phyloP scores from a whole-genome alignment of 2,888 invertebrate species.

The Trypoxylon attenuatum region DNA sequence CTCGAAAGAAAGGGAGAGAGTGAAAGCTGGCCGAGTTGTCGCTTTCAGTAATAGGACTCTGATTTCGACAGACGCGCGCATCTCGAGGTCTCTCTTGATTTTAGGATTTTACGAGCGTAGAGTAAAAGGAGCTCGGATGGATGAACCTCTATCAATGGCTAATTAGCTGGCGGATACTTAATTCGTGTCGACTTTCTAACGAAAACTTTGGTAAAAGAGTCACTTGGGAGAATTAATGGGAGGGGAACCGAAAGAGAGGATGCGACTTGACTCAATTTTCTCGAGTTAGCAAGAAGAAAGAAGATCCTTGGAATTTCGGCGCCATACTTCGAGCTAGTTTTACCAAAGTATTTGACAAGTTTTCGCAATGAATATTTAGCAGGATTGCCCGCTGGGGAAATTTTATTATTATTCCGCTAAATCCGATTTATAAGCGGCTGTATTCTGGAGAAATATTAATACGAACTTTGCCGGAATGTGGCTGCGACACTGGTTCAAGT shows the following conservation, averaged over 20 bases:
- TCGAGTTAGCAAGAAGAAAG: not conserved
- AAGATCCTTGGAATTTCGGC: not conserved
- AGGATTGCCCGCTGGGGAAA: constrained; percentile 2
- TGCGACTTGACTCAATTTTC: not conserved
- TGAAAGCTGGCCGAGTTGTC: too few species aligned
- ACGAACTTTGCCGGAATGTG: not conserved
- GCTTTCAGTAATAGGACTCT: too few species aligned
- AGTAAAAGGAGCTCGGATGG: not conserved
- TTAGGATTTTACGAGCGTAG: not conserved
- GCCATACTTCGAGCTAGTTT: not conserved
- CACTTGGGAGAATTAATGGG: constrained; percentile 15
- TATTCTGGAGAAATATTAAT: constrained; percentile 1
- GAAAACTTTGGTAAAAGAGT: not conserved
- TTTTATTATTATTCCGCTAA: not conserved
- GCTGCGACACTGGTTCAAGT: not conserved
- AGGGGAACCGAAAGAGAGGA: constrained; percentile 12
- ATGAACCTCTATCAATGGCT: not conserved
- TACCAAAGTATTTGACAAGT: constrained; percentile 7
- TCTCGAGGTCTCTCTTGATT: too few species aligned
- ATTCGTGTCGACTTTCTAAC: not conserved
- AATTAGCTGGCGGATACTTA: not conserved
- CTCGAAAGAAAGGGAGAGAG: too few species aligned
- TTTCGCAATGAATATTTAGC: constrained; percentile 13
- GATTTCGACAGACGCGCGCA: too few species aligned
- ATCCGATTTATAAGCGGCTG: constrained; percentile 8